Evolutionary conservation across 1,140 invertebrate species (phyloP).

Genomic region (Laupala kohalensis): DNA sequence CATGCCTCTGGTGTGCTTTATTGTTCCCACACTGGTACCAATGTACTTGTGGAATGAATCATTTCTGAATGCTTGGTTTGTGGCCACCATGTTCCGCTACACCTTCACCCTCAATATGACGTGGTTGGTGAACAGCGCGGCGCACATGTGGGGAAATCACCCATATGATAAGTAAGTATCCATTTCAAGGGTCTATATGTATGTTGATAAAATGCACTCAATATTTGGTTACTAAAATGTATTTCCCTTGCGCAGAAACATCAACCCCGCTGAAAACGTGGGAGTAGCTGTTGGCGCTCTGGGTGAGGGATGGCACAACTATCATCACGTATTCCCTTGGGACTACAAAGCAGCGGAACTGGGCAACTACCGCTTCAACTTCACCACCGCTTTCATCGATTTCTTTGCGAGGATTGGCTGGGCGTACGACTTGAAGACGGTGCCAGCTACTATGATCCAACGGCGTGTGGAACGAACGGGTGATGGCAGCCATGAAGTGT

Average conservation of each 20-base stretch:
- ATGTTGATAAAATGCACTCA: no score
- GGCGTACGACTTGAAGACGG: constrained; percentile 79
- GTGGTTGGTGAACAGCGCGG: constrained; percentile 91
- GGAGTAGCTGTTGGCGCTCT: constrained; percentile 54
- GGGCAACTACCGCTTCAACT: constrained; percentile 64
- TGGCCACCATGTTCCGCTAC: constrained; percentile 74
- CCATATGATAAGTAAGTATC: constrained; percentile 76
- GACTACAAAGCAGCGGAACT: constrained; percentile 81
- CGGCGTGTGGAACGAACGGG: constrained; percentile 57
- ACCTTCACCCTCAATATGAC: constrained; percentile 77
- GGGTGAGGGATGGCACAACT: constrained; percentile 90
- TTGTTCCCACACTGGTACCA: constrained; percentile 73
- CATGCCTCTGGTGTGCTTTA: constrained; percentile 72
- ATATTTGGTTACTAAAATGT: no score
- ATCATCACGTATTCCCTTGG: constrained; percentile 92
- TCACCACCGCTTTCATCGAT: constrained; percentile 76
- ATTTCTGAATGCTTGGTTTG: constrained; percentile 63
- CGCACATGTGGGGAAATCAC: constrained; percentile 79
- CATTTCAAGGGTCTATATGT: constrained; percentile 5
- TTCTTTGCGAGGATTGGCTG: constrained; percentile 70
- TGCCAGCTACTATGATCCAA: constrained; percentile 53
- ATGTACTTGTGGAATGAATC: constrained; percentile 75
- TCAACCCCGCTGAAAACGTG: constrained; percentile 61
- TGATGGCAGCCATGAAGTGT: constrained; percentile 56
- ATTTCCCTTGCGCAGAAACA: constrained; percentile 25